phyloP scores from a whole-genome alignment of 2,797 vertebrate genomes.

The Danio jaintianensis region DNA sequence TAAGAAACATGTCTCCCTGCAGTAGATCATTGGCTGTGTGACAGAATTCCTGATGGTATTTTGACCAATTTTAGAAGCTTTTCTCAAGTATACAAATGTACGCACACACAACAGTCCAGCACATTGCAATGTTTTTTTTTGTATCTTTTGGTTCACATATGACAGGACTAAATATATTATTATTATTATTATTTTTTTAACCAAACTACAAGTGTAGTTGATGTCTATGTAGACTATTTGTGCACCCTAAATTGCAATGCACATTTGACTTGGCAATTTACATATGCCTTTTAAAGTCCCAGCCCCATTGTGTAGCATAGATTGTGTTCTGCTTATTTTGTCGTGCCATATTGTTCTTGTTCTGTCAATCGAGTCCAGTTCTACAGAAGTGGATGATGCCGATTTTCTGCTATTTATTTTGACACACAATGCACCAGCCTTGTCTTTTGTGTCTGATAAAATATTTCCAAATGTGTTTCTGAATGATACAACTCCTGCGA shows the following conservation, averaged over 20 bases:
- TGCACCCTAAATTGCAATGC: background rate
- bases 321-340: slow-evolving; percentile 1
- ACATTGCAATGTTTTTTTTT: too few species aligned
- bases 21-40: too few species aligned
- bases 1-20: too few species aligned
- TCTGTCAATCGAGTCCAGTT: slow-evolving; percentile 1
- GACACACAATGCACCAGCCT: slow-evolving; percentile 7
- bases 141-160: too few species aligned
- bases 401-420: slow-evolving; percentile 20
- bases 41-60: too few species aligned
- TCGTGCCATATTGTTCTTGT: slow-evolving; percentile 10
- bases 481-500: slow-evolving; percentile 4
- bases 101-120: too few species aligned
- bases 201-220: background rate
- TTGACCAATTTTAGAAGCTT: too few species aligned
- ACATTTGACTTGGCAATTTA: background rate
- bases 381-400: too few species aligned
- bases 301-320: background rate
- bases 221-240: background rate
- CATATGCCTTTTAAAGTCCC: background rate
- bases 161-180: background rate
- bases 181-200: background rate
- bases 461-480: slow-evolving; percentile 3
- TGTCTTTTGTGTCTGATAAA: slow-evolving; percentile 16
- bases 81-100: too few species aligned